A percentile compares a stretch with the other conserved stretches of the same genome.
Evolutionary conservation across 2,113 vertebrate species (phyloP).

Genomic region (Redunca redunca): DNA sequence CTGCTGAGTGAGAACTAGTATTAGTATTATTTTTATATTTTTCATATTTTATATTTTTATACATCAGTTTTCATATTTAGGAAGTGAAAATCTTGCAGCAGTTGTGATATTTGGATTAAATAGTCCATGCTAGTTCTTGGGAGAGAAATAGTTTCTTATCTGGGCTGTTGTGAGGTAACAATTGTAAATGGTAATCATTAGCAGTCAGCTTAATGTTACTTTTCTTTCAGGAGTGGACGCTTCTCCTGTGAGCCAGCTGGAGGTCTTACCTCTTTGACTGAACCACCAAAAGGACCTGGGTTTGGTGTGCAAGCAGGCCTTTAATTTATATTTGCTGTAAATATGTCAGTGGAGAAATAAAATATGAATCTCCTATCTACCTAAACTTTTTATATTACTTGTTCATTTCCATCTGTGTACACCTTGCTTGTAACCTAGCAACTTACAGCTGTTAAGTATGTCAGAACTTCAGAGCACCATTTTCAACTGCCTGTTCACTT

Average conservation of each 20-base stretch:
- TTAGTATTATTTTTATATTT: neutral
- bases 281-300: slow-evolving; percentile 93
- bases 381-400: slow-evolving; percentile 20
- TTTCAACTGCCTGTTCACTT: slow-evolving; percentile 5
- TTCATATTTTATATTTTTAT: neutral
- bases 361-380: neutral
- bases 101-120: slow-evolving; percentile 20
- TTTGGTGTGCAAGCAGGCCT: slow-evolving; percentile 93
- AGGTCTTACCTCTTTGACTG: slow-evolving; percentile 93
- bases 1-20: neutral
- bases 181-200: neutral
- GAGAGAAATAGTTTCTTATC: neutral
- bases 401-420: neutral
- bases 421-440: slow-evolving; percentile 6
- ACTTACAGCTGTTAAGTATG: neutral
- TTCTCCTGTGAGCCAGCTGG: slow-evolving; percentile 98
- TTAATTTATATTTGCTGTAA: slow-evolving; percentile 75
- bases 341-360: slow-evolving; percentile 65
- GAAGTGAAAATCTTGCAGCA: neutral
- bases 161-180: neutral
- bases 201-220: slow-evolving; percentile 37
- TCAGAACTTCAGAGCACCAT: neutral
- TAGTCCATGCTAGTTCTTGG: neutral
- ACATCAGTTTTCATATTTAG: neutral
- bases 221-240: slow-evolving; percentile 86